These are phyloP conservation scores for Scylla paramamosain DNA, from an alignment of 1,140 invertebrate species.

Conservation along the genomic window DNA sequence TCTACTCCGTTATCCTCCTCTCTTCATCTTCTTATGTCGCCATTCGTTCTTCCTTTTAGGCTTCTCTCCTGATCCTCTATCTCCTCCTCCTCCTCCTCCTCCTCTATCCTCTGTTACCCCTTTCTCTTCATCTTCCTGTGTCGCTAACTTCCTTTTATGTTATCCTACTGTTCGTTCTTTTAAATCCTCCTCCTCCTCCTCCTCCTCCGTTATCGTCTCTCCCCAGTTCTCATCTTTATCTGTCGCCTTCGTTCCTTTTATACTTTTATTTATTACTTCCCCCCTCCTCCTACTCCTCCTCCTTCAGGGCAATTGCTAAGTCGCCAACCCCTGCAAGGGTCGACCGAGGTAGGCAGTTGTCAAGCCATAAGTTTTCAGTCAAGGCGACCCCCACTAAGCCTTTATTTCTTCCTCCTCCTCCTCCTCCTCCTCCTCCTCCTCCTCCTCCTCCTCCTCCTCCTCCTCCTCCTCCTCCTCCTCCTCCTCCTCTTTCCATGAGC, in stretches of 20 bases:
- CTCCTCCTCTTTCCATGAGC: neutral
- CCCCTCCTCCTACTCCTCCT: conserved; percentile 18
- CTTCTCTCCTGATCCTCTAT: too few species aligned
- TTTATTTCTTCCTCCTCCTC: neutral
- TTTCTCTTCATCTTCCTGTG: neutral
- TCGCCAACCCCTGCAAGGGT: neutral
- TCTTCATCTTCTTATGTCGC: too few species aligned
- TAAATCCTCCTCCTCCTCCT: neutral
- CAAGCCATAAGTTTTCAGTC: neutral
- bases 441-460: neutral
- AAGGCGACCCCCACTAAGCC: neutral
- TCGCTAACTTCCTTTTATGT: neutral
- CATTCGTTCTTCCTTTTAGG: too few species aligned
- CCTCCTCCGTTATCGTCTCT: neutral
- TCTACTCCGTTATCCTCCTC: too few species aligned
- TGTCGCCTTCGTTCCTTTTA: neutral
- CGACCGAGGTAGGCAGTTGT: neutral
- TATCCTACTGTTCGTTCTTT: neutral
- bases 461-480: neutral
- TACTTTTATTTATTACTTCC: neutral
- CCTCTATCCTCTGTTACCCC: neutral
- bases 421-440: neutral
- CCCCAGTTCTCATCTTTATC: neutral
- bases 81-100: neutral
- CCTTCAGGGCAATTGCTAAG: neutral